Conservation (phyloP, 2,113 vertebrate species). For the Oostethus manadensis region DNA sequence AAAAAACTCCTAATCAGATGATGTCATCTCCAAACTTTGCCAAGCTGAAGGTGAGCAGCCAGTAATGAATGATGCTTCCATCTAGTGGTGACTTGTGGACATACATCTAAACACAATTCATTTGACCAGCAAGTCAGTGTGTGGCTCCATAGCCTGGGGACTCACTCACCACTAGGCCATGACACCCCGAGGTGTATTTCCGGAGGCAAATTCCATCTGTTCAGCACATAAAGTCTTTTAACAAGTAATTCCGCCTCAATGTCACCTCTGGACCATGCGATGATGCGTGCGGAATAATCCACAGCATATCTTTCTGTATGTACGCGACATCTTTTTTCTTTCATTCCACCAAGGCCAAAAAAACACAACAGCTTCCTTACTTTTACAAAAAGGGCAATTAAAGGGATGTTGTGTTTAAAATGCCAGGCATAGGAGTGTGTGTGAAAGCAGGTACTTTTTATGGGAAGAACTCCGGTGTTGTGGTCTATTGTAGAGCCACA, state of each 20-base stretch:
- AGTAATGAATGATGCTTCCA: conserved; percentile 57
- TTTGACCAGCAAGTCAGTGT: not conserved
- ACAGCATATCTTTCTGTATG: conserved; percentile 1
- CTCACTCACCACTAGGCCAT: conserved; percentile 14
- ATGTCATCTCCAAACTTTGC: conserved; percentile 45
- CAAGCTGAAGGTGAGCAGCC: conserved; percentile 15
- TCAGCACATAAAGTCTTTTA: conserved; percentile 3
- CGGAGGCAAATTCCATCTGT: conserved; percentile 6
- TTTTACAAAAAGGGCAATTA: not conserved
- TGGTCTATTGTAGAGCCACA: not conserved
- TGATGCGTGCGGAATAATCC: not conserved
- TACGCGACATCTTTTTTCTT: not conserved
- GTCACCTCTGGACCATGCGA: conserved; percentile 1
- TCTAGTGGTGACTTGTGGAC: conserved; percentile 60
- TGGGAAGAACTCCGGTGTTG: not conserved
- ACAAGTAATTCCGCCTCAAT: conserved; percentile 8
- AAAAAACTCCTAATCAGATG: conserved; percentile 38
- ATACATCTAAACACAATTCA: not conserved
- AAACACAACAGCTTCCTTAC: not conserved
- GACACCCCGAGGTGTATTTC: conserved; percentile 14
- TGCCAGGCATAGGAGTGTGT: not conserved
- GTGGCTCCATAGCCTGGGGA: conserved; percentile 14
- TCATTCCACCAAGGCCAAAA: not conserved
- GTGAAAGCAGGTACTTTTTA: too few relatives aligned
- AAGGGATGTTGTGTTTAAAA: conserved; percentile 13